Base-by-base conservation (phyloP, 2,113 vertebrate genomes). In the Ivindomyrus marchei region DNA sequence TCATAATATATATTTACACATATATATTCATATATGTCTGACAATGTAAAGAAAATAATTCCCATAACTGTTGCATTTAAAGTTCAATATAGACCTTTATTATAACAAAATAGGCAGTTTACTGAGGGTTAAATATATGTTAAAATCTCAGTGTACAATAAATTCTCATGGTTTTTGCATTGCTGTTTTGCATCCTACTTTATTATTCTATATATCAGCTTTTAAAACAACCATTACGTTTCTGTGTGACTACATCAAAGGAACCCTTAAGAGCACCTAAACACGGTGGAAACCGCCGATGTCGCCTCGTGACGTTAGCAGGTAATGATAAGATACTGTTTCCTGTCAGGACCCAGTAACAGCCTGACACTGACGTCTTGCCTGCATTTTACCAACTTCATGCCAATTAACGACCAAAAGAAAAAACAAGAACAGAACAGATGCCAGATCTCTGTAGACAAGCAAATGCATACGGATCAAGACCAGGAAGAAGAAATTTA, bases 71-170 rank as follows among this genome's bases (percentile, higher is more conserved):
- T 95, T 96, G 92, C 96, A 93, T 95, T 96, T 96, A 97, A 97
- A 97, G 97, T 97, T 98, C 96, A 96, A 97, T 97, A 97, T 97
- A 97, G 93, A 97, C 95, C 96, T 97, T 97, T 96, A 97, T 97
- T 98, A 97, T 98, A 99, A 98, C 98, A 99, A 99, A 99, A 99
- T 99, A 99, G 97, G 97, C 98, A 98, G 97, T 98, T 95, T 97
- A 98, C 96, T 96, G 95, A 97, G 97, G 97, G 97, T 98, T 98
- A 98, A 97, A 98, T 98, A 96, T 96, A 96, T 96, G 97, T 98
- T 97, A 97, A 97, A 98, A 97, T 97, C 97, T 97, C 92, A 95
- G 92, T 93, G 90, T 91, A 93, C 94, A 97, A 97, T 97, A 97
- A 94, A 97, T 95, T 94, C 90, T 94, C 91, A 95, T 94, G 89